Evolutionary conservation across 92 coral and sea anemone species (phyloP).

Genomic region (Virgularia gustaviana): DNA sequence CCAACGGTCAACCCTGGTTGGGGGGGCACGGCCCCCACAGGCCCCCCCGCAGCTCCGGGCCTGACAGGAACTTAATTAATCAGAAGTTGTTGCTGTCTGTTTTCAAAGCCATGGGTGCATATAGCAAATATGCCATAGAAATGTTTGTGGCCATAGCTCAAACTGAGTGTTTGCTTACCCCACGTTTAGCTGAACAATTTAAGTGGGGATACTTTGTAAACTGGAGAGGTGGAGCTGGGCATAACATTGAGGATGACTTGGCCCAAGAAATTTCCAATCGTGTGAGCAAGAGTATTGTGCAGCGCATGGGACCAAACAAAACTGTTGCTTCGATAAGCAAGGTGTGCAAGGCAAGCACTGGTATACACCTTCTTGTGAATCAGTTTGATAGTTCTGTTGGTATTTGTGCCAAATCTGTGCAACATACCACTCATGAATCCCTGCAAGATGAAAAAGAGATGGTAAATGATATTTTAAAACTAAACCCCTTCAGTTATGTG

Average conservation of each 20-base stretch:
- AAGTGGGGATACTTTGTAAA: conserved; percentile 60
- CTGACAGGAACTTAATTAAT: background rate
- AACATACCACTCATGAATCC: conserved; percentile 39
- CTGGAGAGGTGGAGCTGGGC: conserved; percentile 48
- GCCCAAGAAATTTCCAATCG: conserved; percentile 23
- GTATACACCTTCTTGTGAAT: conserved; percentile 32
- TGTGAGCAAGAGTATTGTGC: conserved; percentile 22
- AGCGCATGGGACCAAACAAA: conserved; percentile 65
- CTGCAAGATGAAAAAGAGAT: conserved; percentile 40
- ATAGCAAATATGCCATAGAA: conserved; percentile 21
- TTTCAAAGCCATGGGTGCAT: conserved; percentile 8
- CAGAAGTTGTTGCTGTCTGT: conserved; percentile 8
- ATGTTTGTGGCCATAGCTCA: conserved; percentile 41
- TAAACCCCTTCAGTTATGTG: conserved; percentile 37
- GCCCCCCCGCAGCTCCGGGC: too few relatives aligned
- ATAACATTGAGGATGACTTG: conserved; percentile 33
- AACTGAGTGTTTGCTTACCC: conserved; percentile 50
- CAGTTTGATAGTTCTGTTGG: conserved; percentile 52
- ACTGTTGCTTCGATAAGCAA: conserved; percentile 39
- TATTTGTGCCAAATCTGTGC: conserved; percentile 16
- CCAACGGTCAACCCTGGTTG: too few relatives aligned
- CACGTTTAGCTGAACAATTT: conserved; percentile 53
- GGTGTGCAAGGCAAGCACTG: conserved; percentile 40
- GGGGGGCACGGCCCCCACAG: too few relatives aligned
- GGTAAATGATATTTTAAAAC: conserved; percentile 26